Conservation (phyloP, 2,888 invertebrate species). For the Rhodophaea formosa region DNA sequence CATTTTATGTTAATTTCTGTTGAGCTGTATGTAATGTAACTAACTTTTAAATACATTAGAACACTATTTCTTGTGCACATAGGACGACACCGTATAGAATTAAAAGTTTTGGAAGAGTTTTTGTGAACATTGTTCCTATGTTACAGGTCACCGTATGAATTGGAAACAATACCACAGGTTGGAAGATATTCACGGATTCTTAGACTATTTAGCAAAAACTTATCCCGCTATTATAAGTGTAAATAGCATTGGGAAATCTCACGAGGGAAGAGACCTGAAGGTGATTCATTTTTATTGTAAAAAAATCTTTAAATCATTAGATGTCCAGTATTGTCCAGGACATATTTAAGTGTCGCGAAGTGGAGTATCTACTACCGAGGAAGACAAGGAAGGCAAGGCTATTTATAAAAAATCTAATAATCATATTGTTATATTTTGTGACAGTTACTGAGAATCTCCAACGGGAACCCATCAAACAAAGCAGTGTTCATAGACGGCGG, state of each 20-base stretch:
- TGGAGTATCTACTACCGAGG: too few relatives aligned
- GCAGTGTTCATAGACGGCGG: slow-evolving; percentile 90
- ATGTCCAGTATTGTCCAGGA: too few relatives aligned
- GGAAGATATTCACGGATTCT: slow-evolving; percentile 87
- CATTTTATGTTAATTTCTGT: neutral
- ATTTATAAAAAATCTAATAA: neutral
- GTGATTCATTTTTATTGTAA: slow-evolving; percentile 58
- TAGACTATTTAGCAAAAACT: slow-evolving; percentile 88
- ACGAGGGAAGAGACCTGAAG: slow-evolving; percentile 88
- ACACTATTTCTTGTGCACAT: slow-evolving; percentile 2
- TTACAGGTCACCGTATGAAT: slow-evolving; percentile 82
- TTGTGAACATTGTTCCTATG: slow-evolving; percentile 21
- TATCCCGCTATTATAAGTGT: slow-evolving; percentile 88
- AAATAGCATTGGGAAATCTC: slow-evolving; percentile 87
- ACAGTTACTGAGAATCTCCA: slow-evolving; percentile 83
- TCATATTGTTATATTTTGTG: neutral
- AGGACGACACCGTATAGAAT: neutral
- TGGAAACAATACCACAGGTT: slow-evolving; percentile 91
- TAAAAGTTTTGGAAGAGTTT: neutral
- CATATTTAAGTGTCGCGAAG: too few relatives aligned
- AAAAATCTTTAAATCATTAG: too few relatives aligned
- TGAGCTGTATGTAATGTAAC: slow-evolving; percentile 3
- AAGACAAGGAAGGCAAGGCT: too few relatives aligned
- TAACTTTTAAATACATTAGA: slow-evolving; percentile 2
- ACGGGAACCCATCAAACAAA: slow-evolving; percentile 83